Conservation (phyloP, 64 coral and sea anemone species). For the Stichodactyla helianthus region DNA sequence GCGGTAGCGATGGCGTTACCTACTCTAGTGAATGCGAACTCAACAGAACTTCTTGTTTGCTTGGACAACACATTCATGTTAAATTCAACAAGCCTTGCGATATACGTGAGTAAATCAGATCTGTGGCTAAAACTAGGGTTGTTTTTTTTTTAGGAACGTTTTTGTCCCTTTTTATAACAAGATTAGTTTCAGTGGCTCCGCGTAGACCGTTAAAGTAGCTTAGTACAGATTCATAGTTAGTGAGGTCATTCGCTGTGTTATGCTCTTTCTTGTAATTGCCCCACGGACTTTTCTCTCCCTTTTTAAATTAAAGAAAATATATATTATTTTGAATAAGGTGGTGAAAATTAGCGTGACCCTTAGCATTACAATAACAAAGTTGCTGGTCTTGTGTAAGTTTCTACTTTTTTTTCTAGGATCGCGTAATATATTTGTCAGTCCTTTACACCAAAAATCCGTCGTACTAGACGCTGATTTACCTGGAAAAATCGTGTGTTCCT, state of each 20-base stretch:
- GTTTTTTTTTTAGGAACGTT: no score
- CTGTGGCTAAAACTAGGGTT: background rate
- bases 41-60: slow-evolving; percentile 15
- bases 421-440: slow-evolving; percentile 28
- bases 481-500: slow-evolving; percentile 49
- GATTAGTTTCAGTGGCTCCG: no score
- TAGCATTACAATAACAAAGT: background rate
- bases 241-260: no score
- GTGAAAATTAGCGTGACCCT: no score
- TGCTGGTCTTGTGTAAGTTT: background rate
- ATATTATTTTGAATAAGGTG: no score
- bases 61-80: background rate
- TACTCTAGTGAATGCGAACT: slow-evolving; percentile 8
- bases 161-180: no score
- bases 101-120: background rate
- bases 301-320: no score
- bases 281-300: no score
- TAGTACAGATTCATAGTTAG: no score
- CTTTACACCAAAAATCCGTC: slow-evolving; percentile 36
- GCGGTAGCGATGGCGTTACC: slow-evolving; percentile 19
- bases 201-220: no score
- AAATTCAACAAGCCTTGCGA: slow-evolving; percentile 2
- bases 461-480: slow-evolving; percentile 32
- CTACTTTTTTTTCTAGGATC: background rate
- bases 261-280: no score